Evolutionary conservation across 2,888 invertebrate species (phyloP), one percentile per base, ranked within the genome.

Genomic region (Cephus runcator): DNA sequence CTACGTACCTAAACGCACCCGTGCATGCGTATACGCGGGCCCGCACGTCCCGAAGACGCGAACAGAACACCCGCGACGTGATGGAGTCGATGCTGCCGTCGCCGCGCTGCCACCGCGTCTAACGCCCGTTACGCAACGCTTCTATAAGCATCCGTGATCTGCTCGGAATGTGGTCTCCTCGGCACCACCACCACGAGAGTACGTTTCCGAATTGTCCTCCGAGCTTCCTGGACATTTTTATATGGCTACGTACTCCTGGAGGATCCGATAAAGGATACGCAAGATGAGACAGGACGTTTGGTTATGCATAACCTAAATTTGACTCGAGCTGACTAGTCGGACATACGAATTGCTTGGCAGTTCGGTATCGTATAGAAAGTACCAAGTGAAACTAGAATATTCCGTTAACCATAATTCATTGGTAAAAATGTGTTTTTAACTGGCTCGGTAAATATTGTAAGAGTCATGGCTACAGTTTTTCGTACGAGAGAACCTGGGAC

Each of bases 131-230:
- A 91, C 91, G 90, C 89, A 91, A 91, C 87, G 89, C 86, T 91
- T 91, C 91, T 91, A 91, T 91, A 90, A 91, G 90, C 91, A 91
- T 91, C 90, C 89, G 88, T 89, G 89, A 89, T 89, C 89, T 90
- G 88, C 89, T 87, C 87, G 88, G 90, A 90, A 90, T 89, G 88
- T 87, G 85, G 84, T 87, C 79, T 77, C 73, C 73, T 77, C 75
- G 36, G 73, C 33, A 68, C 69, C 68, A 31, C 78, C 76, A 34
- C 69, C 78, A 56, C 73, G 34, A 33, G 69, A 40, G 23, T 56
- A 30, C 40, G 9, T 71, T 33, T 71, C 33, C 9, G 31, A 71
- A 71, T 71, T 71, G 71, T 71, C 71, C 71, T 71, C 33, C 1
- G 12, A 31, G 33, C 71, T 23, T 56, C 23, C 23, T 56, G 56